Evolutionary conservation across 2,888 invertebrate genomes (phyloP).

Genomic region (Chrysotoxum bicinctum): DNA sequence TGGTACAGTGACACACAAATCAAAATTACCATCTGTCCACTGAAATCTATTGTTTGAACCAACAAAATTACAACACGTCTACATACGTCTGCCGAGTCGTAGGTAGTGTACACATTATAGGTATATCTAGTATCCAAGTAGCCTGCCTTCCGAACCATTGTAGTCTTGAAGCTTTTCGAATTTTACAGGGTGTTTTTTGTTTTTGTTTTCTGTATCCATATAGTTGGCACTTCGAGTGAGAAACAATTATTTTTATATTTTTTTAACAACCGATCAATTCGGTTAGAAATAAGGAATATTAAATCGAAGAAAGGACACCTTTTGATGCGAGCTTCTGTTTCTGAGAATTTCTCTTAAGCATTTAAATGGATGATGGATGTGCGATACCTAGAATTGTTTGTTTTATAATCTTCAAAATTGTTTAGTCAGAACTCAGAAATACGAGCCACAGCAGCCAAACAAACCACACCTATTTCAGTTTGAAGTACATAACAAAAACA

Average conservation of each 20-base stretch:
- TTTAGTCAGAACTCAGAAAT: not conserved
- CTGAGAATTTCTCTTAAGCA: too few relatives aligned
- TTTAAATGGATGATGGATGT: too few relatives aligned
- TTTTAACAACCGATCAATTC: not conserved
- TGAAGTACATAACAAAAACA: not conserved
- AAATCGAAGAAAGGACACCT: too few relatives aligned
- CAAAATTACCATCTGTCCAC: conserved; percentile 71
- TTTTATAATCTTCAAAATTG: too few relatives aligned
- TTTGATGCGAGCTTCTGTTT: too few relatives aligned
- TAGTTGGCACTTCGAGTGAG: not conserved
- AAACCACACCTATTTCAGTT: not conserved
- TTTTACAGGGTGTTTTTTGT: not conserved
- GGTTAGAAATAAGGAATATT: not conserved
- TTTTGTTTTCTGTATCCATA: not conserved
- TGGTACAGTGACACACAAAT: conserved; percentile 69
- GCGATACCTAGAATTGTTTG: too few relatives aligned
- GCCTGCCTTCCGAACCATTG: not conserved
- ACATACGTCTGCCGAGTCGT: conserved; percentile 9
- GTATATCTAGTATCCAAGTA: not conserved
- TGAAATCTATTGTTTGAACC: conserved; percentile 63
- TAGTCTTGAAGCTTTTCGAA: not conserved
- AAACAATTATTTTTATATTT: not conserved
- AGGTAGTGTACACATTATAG: not conserved
- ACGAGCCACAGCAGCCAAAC: not conserved
- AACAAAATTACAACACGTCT: conserved; percentile 61